A percentile compares a stretch with the other conserved stretches of the same genome.
Evolutionary conservation across 2,888 invertebrate genomes (phyloP).

Genomic region (Vanessa cardui): DNA sequence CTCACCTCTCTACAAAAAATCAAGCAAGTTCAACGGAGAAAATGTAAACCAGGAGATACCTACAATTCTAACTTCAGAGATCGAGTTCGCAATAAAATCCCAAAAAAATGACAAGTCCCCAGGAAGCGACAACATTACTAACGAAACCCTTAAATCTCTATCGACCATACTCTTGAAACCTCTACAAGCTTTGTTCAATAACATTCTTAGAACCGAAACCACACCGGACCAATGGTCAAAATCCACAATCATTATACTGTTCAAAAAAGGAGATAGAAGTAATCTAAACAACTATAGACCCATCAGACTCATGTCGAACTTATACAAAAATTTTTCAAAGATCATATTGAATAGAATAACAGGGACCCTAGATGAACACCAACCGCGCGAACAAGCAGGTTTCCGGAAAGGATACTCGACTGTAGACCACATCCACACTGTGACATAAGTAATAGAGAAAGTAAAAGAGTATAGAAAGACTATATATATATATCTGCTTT

Average conservation of each 20-base stretch:
- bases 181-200: conserved; percentile 25
- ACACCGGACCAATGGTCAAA: conserved; percentile 26
- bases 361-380: conserved; percentile 26
- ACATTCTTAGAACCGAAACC: conserved; percentile 19
- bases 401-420: conserved; percentile 27
- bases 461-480: no score
- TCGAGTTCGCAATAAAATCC: neutral
- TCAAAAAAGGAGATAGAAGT: conserved; percentile 25
- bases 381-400: conserved; percentile 21
- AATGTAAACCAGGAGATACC: no score
- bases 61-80: neutral
- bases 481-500: conserved; percentile 30
- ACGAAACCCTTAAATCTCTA: conserved; percentile 23
- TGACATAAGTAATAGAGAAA: no score
- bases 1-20: no score
- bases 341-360: conserved; percentile 29
- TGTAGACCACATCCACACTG: conserved; percentile 24
- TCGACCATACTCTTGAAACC: conserved; percentile 14
- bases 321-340: conserved; percentile 26
- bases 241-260: conserved; percentile 12
- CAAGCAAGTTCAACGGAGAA: no score
- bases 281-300: conserved; percentile 23
- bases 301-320: conserved; percentile 28
- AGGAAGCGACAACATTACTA: conserved; percentile 22
- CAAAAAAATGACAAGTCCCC: conserved; percentile 21